These are phyloP conservation scores for Agapornis roseicollis DNA, from an alignment of 2,113 vertebrate species.

Conservation along the genomic window DNA sequence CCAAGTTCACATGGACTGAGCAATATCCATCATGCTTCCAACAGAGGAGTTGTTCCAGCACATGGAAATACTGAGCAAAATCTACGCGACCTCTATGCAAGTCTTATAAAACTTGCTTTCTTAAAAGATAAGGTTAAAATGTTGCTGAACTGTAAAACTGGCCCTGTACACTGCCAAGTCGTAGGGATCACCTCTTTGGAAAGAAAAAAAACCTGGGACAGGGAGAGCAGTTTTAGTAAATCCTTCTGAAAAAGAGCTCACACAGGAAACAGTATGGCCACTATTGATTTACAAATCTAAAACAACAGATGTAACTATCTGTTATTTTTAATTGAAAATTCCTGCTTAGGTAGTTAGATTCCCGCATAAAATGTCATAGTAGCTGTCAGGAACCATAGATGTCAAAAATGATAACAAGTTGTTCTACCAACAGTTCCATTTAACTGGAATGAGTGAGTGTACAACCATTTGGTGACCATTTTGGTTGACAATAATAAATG, in stretches of 20 bases:
- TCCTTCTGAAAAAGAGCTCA: neutral
- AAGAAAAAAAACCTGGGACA: neutral
- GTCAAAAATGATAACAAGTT: neutral
- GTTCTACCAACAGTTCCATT: neutral
- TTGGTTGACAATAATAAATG: neutral
- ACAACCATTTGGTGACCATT: neutral
- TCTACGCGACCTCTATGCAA: neutral
- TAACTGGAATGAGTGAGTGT: neutral
- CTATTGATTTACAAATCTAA: neutral
- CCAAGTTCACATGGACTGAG: neutral
- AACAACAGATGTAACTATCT: neutral
- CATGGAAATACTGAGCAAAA: neutral
- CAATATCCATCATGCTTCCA: neutral
- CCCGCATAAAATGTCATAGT: neutral
- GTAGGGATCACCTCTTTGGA: neutral
- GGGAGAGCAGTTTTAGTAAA: neutral
- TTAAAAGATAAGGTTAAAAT: neutral
- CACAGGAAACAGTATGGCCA: neutral
- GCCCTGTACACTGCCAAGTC: neutral
- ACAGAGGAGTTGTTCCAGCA: neutral
- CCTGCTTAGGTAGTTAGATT: neutral
- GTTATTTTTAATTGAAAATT: neutral
- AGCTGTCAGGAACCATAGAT: neutral
- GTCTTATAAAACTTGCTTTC: neutral
- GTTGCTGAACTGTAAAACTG: neutral